Conservation (phyloP, 2,888 invertebrate genomes). For the Hypolimnas misippus region DNA sequence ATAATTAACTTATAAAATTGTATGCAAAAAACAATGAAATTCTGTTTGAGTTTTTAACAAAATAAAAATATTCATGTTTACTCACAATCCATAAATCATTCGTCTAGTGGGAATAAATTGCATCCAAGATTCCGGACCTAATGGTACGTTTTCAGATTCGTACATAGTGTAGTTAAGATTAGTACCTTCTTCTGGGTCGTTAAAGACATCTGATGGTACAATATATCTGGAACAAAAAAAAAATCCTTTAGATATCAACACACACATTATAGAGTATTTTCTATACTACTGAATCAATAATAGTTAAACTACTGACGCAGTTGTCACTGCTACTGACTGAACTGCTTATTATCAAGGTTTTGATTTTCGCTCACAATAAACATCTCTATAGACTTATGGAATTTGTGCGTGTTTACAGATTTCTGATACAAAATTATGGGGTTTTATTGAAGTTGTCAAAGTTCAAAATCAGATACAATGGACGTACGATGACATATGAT, state of each 20-base stretch:
- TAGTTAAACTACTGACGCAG: too few species aligned
- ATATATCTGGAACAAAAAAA: slow-evolving; percentile 75
- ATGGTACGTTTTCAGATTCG: slow-evolving; percentile 87
- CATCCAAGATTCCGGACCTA: slow-evolving; percentile 91
- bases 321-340: too few species aligned
- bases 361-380: too few species aligned
- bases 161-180: slow-evolving; percentile 89
- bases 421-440: too few species aligned
- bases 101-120: slow-evolving; percentile 91
- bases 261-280: neutral
- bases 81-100: slow-evolving; percentile 94
- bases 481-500: too few species aligned
- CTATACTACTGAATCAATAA: neutral
- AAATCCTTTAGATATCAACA: neutral
- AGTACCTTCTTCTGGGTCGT: slow-evolving; percentile 91
- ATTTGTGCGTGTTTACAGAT: too few species aligned
- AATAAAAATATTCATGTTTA: slow-evolving; percentile 50
- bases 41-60: too few species aligned
- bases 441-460: too few species aligned
- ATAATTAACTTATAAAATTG: too few species aligned
- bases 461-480: too few species aligned
- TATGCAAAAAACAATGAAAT: neutral
- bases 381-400: too few species aligned
- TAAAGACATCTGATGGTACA: slow-evolving; percentile 93
- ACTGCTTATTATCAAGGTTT: too few species aligned